phyloP scores from a whole-genome alignment of 2,113 vertebrate genomes.

The Grammomys dolichurus region DNA sequence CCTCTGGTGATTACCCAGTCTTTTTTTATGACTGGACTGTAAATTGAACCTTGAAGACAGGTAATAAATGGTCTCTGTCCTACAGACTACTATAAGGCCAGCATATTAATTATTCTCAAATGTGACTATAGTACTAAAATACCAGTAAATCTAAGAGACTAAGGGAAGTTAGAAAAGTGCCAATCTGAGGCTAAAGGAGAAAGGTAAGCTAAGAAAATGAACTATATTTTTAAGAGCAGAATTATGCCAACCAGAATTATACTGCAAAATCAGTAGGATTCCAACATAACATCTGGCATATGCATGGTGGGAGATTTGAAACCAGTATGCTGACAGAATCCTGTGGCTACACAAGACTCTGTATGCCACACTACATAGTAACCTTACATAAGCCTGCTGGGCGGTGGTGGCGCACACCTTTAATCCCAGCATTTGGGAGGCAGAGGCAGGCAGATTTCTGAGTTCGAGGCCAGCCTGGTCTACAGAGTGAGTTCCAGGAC shows the following conservation, averaged over 20 bases:
- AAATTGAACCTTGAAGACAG: background rate
- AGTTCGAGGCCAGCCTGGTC: background rate
- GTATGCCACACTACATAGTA: background rate
- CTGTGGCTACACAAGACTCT: background rate
- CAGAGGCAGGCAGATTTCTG: background rate
- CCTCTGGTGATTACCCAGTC: background rate
- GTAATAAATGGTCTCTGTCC: background rate
- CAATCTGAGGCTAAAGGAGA: background rate
- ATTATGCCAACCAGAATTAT: background rate
- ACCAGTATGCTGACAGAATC: background rate
- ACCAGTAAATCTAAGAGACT: background rate
- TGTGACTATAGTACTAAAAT: background rate
- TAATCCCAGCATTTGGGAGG: too few species aligned
- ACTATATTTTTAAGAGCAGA: background rate
- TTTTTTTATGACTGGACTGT: background rate
- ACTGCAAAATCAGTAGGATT: background rate
- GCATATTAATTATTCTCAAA: background rate
- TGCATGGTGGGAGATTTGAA: background rate
- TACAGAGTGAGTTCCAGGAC: too few species aligned
- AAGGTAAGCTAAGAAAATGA: conserved; percentile 20
- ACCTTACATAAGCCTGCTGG: background rate
- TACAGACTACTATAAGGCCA: background rate
- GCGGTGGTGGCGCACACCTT: too few species aligned
- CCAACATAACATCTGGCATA: background rate
- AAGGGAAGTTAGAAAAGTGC: background rate